Evolutionary conservation across 2,113 vertebrate species (phyloP).

Genomic region (Clarias gariepinus): DNA sequence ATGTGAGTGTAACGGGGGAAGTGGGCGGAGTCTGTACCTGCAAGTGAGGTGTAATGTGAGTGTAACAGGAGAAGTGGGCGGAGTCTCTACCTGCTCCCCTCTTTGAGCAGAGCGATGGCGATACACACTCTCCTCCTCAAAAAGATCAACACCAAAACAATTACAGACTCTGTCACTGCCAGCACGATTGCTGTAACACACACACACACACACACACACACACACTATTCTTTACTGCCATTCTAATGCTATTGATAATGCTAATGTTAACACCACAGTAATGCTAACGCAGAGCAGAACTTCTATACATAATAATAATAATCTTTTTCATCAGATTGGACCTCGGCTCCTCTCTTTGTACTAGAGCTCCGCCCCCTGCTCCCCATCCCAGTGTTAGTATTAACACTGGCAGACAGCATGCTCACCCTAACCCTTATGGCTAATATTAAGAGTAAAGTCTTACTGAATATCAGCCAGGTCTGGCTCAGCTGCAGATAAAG

Average conservation of each 20-base stretch:
- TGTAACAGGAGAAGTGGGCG: background rate
- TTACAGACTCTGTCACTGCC: slow-evolving; percentile 75
- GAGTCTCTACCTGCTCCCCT: slow-evolving; percentile 86
- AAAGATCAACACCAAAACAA: slow-evolving; percentile 87
- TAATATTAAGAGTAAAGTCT: slow-evolving; percentile 21
- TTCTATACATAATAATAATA: background rate
- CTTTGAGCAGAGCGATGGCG: slow-evolving; percentile 87
- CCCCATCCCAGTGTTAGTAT: too few relatives aligned
- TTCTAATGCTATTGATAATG: background rate
- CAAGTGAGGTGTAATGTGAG: background rate
- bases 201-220: background rate
- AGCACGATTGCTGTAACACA: slow-evolving; percentile 83
- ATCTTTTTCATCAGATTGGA: background rate
- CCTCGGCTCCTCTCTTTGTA: background rate
- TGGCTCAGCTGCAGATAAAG: slow-evolving; percentile 87
- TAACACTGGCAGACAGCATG: background rate
- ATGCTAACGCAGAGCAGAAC: background rate
- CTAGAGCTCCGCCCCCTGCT: background rate
- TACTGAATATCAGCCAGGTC: slow-evolving; percentile 91
- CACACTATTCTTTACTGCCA: background rate
- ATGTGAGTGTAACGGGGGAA: background rate
- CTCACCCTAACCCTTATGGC: background rate
- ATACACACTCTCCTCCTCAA: slow-evolving; percentile 83
- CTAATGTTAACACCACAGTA: background rate
- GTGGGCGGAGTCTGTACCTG: slow-evolving; percentile 71